phyloP scores from a whole-genome alignment of 2,113 vertebrate species.

The Sterrhoptilus dennistouni region DNA sequence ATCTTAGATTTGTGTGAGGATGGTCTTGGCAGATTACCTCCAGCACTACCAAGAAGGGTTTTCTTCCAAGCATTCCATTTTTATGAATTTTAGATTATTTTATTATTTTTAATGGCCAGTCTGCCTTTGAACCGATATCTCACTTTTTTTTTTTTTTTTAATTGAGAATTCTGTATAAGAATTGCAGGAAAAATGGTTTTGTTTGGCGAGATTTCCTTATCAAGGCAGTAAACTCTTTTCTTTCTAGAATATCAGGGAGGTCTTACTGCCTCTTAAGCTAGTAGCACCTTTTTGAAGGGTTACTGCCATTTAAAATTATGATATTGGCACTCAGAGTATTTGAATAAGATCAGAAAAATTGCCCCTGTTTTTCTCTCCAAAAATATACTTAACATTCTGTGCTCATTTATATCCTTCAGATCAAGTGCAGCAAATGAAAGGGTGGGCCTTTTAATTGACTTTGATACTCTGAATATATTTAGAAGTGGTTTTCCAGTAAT shows the following conservation, averaged over 20 bases:
- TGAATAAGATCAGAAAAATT: not conserved
- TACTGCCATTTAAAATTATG: not conserved
- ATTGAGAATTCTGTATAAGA: not conserved
- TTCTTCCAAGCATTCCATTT: not conserved
- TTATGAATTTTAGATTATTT: not conserved
- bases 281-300: not conserved
- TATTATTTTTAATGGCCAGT: not conserved
- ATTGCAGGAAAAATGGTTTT: not conserved
- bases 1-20: not conserved
- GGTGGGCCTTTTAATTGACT: not conserved
- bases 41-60: not conserved
- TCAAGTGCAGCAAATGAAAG: not conserved
- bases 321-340: not conserved
- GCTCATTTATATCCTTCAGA: not conserved
- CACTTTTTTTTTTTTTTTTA: not conserved
- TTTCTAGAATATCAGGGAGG: accelerated
- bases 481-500: not conserved
- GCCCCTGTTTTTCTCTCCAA: not conserved
- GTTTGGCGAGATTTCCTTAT: not conserved
- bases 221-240: not conserved
- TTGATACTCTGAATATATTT: not conserved
- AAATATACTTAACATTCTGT: not conserved
- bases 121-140: not conserved
- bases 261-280: not conserved
- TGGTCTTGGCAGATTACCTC: not conserved